Conservation (phyloP, 35 echinoderm and acorn worm genomes). For the Chiridota heheva region DNA sequence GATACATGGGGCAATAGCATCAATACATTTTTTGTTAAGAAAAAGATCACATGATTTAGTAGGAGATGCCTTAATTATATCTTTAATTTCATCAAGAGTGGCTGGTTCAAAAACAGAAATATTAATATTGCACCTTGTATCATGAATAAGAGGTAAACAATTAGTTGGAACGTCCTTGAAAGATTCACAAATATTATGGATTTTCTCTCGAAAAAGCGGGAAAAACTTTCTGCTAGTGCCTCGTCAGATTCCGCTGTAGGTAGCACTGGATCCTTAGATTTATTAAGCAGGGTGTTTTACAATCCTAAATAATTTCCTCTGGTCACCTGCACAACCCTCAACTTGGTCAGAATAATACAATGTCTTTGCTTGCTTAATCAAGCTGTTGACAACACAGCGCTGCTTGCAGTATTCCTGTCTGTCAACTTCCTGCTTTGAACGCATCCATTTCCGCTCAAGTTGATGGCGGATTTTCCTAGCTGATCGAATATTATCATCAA, state of each 20-base stretch:
- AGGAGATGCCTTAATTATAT: not conserved
- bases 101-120: not conserved
- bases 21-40: conserved; percentile 31
- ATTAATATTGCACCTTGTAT: not conserved
- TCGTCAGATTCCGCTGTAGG: conserved; percentile 6
- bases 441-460: conserved; percentile 23
- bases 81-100: not conserved
- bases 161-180: not conserved
- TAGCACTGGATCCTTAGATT: conserved; percentile 3
- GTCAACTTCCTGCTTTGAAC: conserved; percentile 1
- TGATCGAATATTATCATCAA: conserved; percentile 23
- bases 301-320: conserved; percentile 53
- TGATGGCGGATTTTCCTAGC: conserved; percentile 14
- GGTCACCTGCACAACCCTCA: conserved; percentile 37
- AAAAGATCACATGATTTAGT: not conserved
- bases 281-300: conserved; percentile 43
- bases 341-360: conserved; percentile 41
- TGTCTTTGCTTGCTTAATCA: conserved; percentile 22
- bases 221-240: conserved; percentile 19
- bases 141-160: not conserved
- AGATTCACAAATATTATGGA: too few relatives aligned
- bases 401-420: conserved; percentile 17
- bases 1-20: conserved; percentile 20
- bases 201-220: conserved; percentile 20
- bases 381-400: not conserved